Base-by-base conservation (phyloP, 2,888 invertebrate genomes). In the Melinaea menophilus region DNA sequence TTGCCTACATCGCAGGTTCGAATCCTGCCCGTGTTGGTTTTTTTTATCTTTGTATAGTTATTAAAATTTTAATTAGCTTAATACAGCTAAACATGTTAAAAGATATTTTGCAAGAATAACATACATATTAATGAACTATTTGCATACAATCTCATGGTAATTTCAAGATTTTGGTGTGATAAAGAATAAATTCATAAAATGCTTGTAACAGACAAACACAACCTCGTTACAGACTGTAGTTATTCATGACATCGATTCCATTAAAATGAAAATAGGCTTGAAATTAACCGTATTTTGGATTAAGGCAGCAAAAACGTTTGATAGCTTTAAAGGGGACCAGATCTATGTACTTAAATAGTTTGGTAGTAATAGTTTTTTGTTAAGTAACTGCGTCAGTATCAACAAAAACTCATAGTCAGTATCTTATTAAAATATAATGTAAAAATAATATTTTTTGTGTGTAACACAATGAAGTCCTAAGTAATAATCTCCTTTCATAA, bases 271-370 rank as follows among this genome's bases (percentile, higher is more conserved):
- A 69, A 66, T 59, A 70, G 67, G 71, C 69, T 70, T 71, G 67
- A 71, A 70, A 71, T 71, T 69, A 70, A 67, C 67, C 67, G 61
- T 69, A 62, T 68, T 68, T 63, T 63, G 62, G 60, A 63, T 61
- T 58, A 57, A 59, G 9, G 47, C 55, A 58, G 57, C 47, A 61
- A 64, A 63, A 61, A 61, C 55, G 37, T 55, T 57, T 58, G 41
- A 58, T 58, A 58, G 46, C 47, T 61, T 58, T 54, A 51, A 54
- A 57, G 54, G 22, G 35, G 48, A 63, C 61, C 64, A 61, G 64
- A 55, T 61, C 54, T n/a, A 41, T 56, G 64, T 64, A 61, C 61
- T 64, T 55, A 58, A 55, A 61, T 61, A 51, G 51, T 51, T 51
- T 51, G 51, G 51, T 31, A 9, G 51, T 11, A 51, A 51, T 31